These are phyloP conservation scores for Apostichopus japonicus DNA, from an alignment of 35 echinoderm and acorn worm genomes.

Conservation along the genomic window DNA sequence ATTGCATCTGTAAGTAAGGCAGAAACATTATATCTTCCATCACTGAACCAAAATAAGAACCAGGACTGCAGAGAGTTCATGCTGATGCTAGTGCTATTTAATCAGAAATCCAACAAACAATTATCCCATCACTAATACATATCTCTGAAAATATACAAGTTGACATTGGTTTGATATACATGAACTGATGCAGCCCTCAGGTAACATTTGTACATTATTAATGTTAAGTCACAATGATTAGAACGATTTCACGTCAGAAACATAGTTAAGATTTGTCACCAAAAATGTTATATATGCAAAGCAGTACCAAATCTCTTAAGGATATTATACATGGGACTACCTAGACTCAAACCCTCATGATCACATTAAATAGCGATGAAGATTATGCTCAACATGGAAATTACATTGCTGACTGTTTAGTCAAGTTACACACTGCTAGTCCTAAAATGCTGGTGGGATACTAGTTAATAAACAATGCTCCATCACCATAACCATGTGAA, in stretches of 20 bases:
- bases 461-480: no score
- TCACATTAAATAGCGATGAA: slow-evolving; percentile 5
- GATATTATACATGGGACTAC: neutral
- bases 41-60: neutral
- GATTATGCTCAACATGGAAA: slow-evolving; percentile 1
- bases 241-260: slow-evolving; percentile 58
- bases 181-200: slow-evolving; percentile 28
- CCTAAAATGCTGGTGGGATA: no score
- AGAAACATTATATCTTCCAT: neutral
- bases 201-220: slow-evolving; percentile 53
- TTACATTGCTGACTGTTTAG: neutral
- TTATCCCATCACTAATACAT: slow-evolving; percentile 62
- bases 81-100: slow-evolving; percentile 44
- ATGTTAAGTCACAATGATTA: slow-evolving; percentile 46
- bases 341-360: neutral
- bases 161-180: slow-evolving; percentile 52
- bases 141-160: slow-evolving; percentile 64
- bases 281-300: slow-evolving; percentile 62
- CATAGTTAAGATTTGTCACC: slow-evolving; percentile 44
- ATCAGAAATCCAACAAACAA: slow-evolving; percentile 60
- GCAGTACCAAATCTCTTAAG: neutral
- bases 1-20: neutral
- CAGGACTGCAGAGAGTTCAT: neutral
- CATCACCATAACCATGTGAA: no score
- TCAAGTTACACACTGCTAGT: no score